These are phyloP conservation scores for Liolophura sinensis DNA, from an alignment of 1,140 invertebrate species.

Conservation along the genomic window DNA sequence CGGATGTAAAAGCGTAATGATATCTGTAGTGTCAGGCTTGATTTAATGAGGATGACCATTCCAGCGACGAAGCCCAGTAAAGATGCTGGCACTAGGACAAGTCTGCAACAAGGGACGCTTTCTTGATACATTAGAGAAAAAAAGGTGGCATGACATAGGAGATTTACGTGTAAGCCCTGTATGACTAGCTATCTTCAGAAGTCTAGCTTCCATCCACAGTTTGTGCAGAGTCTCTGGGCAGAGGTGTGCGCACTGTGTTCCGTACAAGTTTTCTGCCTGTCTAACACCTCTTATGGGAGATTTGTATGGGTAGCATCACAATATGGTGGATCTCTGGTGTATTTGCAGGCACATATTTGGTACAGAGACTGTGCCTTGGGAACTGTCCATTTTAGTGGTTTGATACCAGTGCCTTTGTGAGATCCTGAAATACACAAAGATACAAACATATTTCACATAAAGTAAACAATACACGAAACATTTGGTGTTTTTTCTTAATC, in stretches of 20 bases:
- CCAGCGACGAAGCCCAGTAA: too few species aligned
- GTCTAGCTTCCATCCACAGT: slow-evolving; percentile 37
- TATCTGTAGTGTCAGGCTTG: too few species aligned
- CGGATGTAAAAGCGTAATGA: too few species aligned
- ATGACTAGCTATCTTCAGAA: slow-evolving; percentile 16
- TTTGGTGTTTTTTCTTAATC: too few species aligned
- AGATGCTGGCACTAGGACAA: too few species aligned
- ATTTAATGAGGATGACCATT: too few species aligned
- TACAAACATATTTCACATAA: background rate
- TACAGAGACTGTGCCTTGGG: slow-evolving; percentile 25
- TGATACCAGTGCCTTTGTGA: slow-evolving; percentile 35
- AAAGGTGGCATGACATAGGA: too few species aligned
- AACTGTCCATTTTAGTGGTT: slow-evolving; percentile 30
- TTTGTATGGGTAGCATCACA: slow-evolving; percentile 36
- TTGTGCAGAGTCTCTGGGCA: slow-evolving; percentile 29
- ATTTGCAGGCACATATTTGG: slow-evolving; percentile 37
- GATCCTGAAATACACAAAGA: slow-evolving; percentile 22
- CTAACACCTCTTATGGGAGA: slow-evolving; percentile 22
- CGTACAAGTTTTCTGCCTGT: slow-evolving; percentile 27
- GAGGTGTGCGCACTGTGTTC: slow-evolving; percentile 12
- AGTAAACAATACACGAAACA: too few species aligned
- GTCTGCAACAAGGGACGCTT: too few species aligned
- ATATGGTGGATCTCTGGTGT: slow-evolving; percentile 34
- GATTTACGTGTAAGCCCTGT: too few species aligned
- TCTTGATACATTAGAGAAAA: too few species aligned